Conservation (phyloP, 2,113 vertebrate species). For the Noctilio leporinus region DNA sequence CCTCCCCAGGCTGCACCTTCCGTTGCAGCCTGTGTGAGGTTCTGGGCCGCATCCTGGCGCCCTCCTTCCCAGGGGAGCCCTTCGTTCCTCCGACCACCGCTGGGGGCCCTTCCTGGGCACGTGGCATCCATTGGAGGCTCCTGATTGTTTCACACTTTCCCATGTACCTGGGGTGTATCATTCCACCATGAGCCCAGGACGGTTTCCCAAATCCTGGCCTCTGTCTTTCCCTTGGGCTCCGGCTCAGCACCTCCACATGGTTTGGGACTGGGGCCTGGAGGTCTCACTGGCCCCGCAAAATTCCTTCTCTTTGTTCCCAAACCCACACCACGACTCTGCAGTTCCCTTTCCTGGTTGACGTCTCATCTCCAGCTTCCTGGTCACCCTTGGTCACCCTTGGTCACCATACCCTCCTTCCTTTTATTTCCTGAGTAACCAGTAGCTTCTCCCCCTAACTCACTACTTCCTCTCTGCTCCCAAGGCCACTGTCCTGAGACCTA, state of each 20-base stretch:
- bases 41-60: background rate
- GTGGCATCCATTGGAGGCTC: accelerated
- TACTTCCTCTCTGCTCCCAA: background rate
- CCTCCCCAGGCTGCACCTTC: background rate
- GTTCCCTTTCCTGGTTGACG: background rate
- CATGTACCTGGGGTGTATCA: accelerated
- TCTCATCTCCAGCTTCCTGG: background rate
- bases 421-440: background rate
- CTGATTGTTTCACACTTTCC: too few relatives aligned
- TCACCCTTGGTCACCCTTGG: background rate
- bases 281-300: background rate
- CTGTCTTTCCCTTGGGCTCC: background rate
- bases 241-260: background rate
- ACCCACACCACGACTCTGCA: background rate
- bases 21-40: background rate
- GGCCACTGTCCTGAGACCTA: background rate
- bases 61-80: background rate
- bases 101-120: background rate
- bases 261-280: background rate
- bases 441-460: background rate
- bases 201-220: background rate
- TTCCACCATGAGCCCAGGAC: background rate
- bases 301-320: background rate
- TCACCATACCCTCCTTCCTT: background rate
- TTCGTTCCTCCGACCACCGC: background rate